phyloP scores from a whole-genome alignment of 1,140 invertebrate genomes.

The Laupala kohalensis region DNA sequence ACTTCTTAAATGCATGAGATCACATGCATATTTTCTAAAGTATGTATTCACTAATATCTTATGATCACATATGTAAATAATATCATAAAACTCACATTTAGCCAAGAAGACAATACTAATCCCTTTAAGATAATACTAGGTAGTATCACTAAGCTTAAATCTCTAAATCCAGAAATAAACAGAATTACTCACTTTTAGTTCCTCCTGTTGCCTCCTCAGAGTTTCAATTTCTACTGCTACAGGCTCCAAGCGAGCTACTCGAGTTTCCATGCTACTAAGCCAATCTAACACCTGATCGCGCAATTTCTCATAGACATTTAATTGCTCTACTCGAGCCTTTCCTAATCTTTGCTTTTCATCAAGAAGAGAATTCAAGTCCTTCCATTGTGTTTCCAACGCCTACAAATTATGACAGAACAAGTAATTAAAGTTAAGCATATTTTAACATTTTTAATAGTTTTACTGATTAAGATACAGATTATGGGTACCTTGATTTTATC shows the following conservation, averaged over 20 bases:
- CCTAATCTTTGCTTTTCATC: slow-evolving; percentile 73
- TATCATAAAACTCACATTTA: too few relatives aligned
- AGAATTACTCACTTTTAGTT: slow-evolving; percentile 49
- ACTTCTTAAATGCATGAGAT: too few relatives aligned
- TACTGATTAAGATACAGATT: slow-evolving; percentile 12
- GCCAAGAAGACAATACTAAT: too few relatives aligned
- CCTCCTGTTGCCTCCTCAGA: slow-evolving; percentile 68
- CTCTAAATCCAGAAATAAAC: background rate
- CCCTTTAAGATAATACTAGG: too few relatives aligned
- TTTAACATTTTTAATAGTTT: too few relatives aligned
- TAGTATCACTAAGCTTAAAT: too few relatives aligned
- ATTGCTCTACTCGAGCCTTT: slow-evolving; percentile 67
- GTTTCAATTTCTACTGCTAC: slow-evolving; percentile 79
- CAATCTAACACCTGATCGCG: slow-evolving; percentile 74
- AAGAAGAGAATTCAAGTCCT: slow-evolving; percentile 61
- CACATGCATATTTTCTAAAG: too few relatives aligned
- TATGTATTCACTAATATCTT: too few relatives aligned
- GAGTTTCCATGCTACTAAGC: slow-evolving; percentile 66
- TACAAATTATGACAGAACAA: slow-evolving; percentile 15
- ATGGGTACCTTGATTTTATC: slow-evolving; percentile 75
- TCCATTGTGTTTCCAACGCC: slow-evolving; percentile 76
- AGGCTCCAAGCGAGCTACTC: slow-evolving; percentile 54
- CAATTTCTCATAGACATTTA: slow-evolving; percentile 69
- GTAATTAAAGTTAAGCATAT: background rate
- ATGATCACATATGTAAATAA: too few relatives aligned